Base-by-base conservation (phyloP, 2,888 invertebrate genomes). In the Dioctria linearis region DNA sequence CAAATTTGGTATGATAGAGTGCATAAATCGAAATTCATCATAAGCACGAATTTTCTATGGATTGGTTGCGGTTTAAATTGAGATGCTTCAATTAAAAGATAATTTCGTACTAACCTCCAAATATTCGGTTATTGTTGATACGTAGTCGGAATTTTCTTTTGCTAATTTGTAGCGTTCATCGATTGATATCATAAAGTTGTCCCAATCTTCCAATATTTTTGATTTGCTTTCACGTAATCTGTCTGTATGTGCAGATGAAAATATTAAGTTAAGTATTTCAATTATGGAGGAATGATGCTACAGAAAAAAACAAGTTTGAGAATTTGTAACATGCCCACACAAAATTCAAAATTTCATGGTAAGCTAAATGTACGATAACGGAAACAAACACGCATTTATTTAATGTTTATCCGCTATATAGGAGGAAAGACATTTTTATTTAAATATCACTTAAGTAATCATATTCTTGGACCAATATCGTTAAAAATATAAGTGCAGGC, bases 1-100 rank as follows among this genome's bases (percentile, higher is more conserved):
- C 82, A 97, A 89, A 80, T 93, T 92, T 0, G 95, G 94, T 42
- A 98, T 91, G 4, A 93, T 91, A 59, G 95, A 93, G 9, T 92
- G 91, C 37, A 96, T 93, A 86, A 92, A 92, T 80, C 92, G 90
- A 81, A 96, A 94, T 42, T 94, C 92, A 0, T 92, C 91, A 49
- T 93, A 91, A 81, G 93, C 92, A 82, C 93, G 92, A 81, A 95
- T 92, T 82, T 94, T 92, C 93, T 94, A 82, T 59, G 25, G 59
- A 25, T 5, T 59, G 4, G 6, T 25, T 8, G 59, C 13, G n/a
- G 51, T 37, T 9, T 25, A 51, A 39, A 3, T 9, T 6, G 40
- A 59, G 6, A 40, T 39, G n/a, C 25, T 25, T 43, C 0, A 25
- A 25, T 25, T 2, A 25, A 25, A 25, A 25, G 25, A 25, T 25